phyloP scores from a whole-genome alignment of 1,140 invertebrate genomes.

The Nomia melanderi region DNA sequence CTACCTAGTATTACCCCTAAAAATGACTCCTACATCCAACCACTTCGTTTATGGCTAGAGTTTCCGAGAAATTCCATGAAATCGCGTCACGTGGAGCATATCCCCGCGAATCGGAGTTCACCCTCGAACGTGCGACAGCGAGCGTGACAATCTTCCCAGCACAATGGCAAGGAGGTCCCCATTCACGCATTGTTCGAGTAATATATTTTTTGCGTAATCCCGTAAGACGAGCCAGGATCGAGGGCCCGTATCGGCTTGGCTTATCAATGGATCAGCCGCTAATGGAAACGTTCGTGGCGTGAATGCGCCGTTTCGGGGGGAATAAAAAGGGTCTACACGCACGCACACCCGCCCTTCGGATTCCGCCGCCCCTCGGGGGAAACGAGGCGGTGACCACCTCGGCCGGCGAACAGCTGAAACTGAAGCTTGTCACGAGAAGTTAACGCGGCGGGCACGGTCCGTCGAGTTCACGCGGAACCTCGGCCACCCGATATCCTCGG shows the following conservation, averaged over 20 bases:
- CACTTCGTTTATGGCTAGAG: too few species aligned
- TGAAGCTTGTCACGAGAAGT: constrained; percentile 64
- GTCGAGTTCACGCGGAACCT: constrained; percentile 25
- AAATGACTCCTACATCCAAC: too few species aligned
- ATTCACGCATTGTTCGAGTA: constrained; percentile 53
- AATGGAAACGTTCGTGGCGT: constrained; percentile 63
- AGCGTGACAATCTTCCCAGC: neutral
- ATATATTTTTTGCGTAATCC: constrained; percentile 72
- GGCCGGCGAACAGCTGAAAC: constrained; percentile 59
- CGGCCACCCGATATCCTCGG: constrained; percentile 53
- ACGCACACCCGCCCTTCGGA: neutral
- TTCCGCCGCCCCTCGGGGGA: neutral
- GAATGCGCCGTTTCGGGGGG: constrained; percentile 47
- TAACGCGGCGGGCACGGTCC: constrained; percentile 37
- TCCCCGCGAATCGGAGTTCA: neutral
- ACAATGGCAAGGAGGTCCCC: constrained; percentile 46
- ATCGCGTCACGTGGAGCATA: too few species aligned
- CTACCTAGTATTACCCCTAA: too few species aligned
- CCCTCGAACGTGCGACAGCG: neutral
- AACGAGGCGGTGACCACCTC: neutral
- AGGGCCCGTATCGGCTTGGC: constrained; percentile 63
- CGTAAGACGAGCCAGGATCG: constrained; percentile 22
- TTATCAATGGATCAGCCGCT: constrained; percentile 70
- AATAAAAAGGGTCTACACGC: constrained; percentile 58
- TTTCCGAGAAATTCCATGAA: too few species aligned